phyloP scores from a whole-genome alignment of 2,888 invertebrate species.

The Noctuana brunneofusca region DNA sequence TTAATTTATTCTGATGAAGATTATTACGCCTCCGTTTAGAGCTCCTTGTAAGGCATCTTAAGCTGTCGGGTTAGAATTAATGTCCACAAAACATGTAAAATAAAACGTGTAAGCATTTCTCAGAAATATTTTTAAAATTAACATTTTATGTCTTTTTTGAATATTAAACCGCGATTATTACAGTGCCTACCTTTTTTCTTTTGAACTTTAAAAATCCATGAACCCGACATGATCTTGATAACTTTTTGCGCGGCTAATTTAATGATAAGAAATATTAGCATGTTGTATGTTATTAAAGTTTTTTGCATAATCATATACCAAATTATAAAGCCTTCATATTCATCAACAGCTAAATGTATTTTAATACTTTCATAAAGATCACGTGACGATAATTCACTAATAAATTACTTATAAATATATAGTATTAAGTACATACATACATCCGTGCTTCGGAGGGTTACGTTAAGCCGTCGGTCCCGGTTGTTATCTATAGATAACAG shows the following conservation, averaged over 20 bases:
- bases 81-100: constrained; percentile 24
- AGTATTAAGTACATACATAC: too few relatives aligned
- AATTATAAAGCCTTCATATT: constrained; percentile 5
- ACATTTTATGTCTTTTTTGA: constrained; percentile 8
- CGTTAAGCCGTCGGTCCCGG: too few relatives aligned
- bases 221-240: constrained; percentile 25
- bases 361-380: background rate
- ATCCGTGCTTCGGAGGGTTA: too few relatives aligned
- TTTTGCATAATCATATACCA: constrained; percentile 3
- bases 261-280: constrained; percentile 17
- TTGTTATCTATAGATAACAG: too few relatives aligned
- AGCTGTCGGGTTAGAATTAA: constrained; percentile 10
- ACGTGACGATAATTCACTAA: background rate
- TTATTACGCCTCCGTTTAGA: background rate
- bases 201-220: constrained; percentile 18
- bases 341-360: background rate
- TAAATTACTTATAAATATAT: too few relatives aligned
- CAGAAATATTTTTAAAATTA: constrained; percentile 18
- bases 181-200: constrained; percentile 3
- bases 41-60: background rate
- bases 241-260: constrained; percentile 23
- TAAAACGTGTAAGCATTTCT: constrained; percentile 14
- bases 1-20: background rate
- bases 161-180: constrained; percentile 6
- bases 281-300: constrained; percentile 14